Evolutionary conservation across 2,888 invertebrate genomes (phyloP).

Genomic region (Ennomos quercinarius): DNA sequence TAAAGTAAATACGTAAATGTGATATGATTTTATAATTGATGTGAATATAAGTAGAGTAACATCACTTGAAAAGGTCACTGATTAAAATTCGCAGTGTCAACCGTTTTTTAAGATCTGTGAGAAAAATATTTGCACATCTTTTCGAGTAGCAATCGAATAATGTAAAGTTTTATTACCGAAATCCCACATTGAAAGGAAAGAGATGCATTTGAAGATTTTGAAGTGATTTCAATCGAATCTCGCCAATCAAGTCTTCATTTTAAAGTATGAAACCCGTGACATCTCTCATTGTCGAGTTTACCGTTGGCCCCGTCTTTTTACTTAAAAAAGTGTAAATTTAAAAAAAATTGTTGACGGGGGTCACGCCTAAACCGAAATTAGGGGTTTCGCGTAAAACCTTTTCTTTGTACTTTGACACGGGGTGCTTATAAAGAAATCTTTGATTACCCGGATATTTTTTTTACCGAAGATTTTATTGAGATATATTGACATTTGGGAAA

Average conservation of each 20-base stretch:
- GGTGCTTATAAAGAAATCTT: constrained; percentile 66
- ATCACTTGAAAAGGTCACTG: constrained; percentile 17
- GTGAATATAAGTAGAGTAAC: constrained; percentile 11
- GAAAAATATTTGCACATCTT: constrained; percentile 63
- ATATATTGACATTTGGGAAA: constrained; percentile 74
- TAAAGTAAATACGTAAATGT: constrained; percentile 43
- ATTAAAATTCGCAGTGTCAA: constrained; percentile 29
- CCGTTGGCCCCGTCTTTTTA: constrained; percentile 71
- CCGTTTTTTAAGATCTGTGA: constrained; percentile 63
- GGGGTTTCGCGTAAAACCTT: constrained; percentile 75
- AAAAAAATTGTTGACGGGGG: constrained; percentile 82
- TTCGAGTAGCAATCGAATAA: constrained; percentile 59
- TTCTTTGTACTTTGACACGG: constrained; percentile 83
- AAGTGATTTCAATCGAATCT: constrained; percentile 73
- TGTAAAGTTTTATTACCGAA: constrained; percentile 59
- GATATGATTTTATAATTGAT: constrained; percentile 10
- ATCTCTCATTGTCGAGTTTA: constrained; percentile 70
- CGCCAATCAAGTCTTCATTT: constrained; percentile 83
- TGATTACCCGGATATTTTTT: constrained; percentile 77
- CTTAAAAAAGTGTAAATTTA: constrained; percentile 73
- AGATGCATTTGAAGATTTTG: constrained; percentile 73
- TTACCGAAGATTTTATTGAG: constrained; percentile 70
- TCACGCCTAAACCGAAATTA: constrained; percentile 82
- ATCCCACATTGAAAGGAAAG: constrained; percentile 54
- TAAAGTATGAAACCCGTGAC: constrained; percentile 74